phyloP scores from a whole-genome alignment of 2,797 vertebrate species.

The Artibeus jamaicensis region DNA sequence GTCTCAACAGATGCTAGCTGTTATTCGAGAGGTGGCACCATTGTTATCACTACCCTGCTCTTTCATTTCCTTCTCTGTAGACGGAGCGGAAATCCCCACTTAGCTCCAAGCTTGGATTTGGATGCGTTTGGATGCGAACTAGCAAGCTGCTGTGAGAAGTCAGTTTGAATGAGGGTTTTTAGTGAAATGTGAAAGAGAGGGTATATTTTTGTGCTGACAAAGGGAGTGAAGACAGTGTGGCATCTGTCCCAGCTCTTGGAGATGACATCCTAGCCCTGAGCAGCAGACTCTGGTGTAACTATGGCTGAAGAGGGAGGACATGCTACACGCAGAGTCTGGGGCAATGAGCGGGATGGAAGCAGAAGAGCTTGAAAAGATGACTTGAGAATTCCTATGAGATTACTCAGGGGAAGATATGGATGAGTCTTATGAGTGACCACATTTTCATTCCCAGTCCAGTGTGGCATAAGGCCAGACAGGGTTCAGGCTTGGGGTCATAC shows the following conservation, averaged over 20 bases:
- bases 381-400: background rate
- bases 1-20: background rate
- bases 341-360: background rate
- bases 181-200: background rate
- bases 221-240: background rate
- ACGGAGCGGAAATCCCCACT: background rate
- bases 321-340: background rate
- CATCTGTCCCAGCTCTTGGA: background rate
- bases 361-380: background rate
- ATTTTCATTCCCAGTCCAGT: background rate
- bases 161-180: background rate
- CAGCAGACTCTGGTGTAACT: accelerated
- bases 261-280: background rate
- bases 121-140: background rate
- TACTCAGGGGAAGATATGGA: background rate
- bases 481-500: background rate
- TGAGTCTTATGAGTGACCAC: background rate
- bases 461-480: background rate
- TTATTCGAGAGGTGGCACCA: background rate
- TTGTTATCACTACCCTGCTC: background rate
- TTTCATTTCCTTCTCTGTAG: background rate
- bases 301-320: background rate
- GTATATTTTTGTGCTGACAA: background rate
- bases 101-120: background rate
- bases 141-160: background rate